Conservation (phyloP, 2,797 vertebrate species). For the Crypturellus tataupa region DNA sequence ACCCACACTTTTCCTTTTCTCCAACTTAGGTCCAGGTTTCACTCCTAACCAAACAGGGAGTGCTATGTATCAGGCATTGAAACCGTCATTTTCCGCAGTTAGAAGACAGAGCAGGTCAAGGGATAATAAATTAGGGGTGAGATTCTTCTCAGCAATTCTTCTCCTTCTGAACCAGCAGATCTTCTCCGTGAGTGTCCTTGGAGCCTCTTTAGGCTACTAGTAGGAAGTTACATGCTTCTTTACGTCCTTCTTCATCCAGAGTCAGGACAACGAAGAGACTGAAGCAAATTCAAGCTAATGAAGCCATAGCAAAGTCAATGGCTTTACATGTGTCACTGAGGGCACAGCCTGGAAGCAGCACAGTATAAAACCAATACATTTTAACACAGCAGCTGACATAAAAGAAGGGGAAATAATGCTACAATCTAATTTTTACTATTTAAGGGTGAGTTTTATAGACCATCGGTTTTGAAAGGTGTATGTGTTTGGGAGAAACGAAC, state of each 20-base stretch:
- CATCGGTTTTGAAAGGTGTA: background rate
- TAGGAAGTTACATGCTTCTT: background rate
- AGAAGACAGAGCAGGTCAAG: conserved; percentile 2
- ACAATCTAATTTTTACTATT: background rate
- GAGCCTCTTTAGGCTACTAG: conserved; percentile 9
- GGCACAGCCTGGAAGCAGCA: background rate
- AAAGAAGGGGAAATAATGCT: background rate
- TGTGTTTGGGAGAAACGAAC: background rate
- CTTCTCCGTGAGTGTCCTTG: background rate
- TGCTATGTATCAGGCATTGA: background rate
- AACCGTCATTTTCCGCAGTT: background rate
- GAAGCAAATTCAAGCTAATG: background rate
- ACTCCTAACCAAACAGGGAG: background rate
- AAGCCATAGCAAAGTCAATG: background rate
- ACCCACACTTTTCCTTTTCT: background rate
- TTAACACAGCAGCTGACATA: background rate
- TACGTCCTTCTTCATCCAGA: background rate
- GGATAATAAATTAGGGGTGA: background rate
- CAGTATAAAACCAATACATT: background rate
- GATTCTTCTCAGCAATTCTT: background rate
- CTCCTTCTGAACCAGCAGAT: background rate
- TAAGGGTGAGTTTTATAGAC: conserved; percentile 3
- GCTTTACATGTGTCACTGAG: background rate
- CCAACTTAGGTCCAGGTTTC: background rate
- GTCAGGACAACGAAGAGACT: conserved; percentile 13